phyloP scores from a whole-genome alignment of 1,140 invertebrate species.

The Contarinia nasturtii region DNA sequence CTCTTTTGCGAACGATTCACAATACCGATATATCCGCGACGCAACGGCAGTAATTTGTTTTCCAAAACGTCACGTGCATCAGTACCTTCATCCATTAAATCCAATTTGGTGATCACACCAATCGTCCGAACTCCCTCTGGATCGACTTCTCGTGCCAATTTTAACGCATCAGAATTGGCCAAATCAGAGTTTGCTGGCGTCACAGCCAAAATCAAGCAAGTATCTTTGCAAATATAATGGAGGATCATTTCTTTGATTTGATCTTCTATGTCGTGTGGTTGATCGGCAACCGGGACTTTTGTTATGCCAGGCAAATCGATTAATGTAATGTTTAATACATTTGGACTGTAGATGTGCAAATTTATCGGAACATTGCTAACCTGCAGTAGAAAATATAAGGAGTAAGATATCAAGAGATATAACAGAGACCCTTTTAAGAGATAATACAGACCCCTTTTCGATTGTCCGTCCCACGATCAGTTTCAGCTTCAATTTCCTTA shows the following conservation, averaged over 20 bases:
- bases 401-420: background rate
- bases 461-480: slow-evolving; percentile 80
- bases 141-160: slow-evolving; percentile 86
- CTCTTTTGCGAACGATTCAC: slow-evolving; percentile 97
- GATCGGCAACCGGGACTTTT: slow-evolving; percentile 82
- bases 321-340: slow-evolving; percentile 89
- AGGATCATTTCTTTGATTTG: slow-evolving; percentile 67
- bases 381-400: background rate
- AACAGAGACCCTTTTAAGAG: slow-evolving; percentile 31
- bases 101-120: slow-evolving; percentile 94
- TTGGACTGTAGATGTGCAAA: slow-evolving; percentile 84
- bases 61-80: slow-evolving; percentile 97
- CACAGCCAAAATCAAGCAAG: slow-evolving; percentile 81
- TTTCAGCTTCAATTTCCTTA: slow-evolving; percentile 84
- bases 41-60: slow-evolving; percentile 93
- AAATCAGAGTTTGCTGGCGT: slow-evolving; percentile 93
- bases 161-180: slow-evolving; percentile 91
- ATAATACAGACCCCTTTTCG: slow-evolving; percentile 95
- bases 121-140: slow-evolving; percentile 85
- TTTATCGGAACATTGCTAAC: slow-evolving; percentile 74
- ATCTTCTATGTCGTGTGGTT: slow-evolving; percentile 73
- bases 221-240: slow-evolving; percentile 75
- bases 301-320: slow-evolving; percentile 98
- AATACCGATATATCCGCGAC: slow-evolving; percentile 93
- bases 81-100: slow-evolving; percentile 98